Conservation (phyloP, 2,113 vertebrate species). For the Geothlypis trichas region DNA sequence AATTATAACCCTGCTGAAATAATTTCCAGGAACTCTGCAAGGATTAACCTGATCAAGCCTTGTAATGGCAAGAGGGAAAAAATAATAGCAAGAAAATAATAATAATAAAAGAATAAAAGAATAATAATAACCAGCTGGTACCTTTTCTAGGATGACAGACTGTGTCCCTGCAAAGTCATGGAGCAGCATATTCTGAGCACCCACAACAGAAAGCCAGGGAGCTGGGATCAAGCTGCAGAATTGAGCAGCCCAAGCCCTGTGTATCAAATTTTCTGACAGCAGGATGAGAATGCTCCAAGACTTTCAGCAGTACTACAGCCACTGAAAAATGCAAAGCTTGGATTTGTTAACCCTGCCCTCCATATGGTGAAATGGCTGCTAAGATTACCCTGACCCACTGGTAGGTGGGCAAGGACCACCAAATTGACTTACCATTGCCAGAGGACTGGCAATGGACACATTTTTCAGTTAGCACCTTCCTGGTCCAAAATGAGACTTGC, state of each 20-base stretch:
- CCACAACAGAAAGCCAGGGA: neutral
- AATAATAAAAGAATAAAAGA: neutral
- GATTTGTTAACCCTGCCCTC: neutral
- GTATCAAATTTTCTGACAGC: neutral
- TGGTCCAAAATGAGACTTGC: neutral
- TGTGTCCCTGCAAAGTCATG: conserved; percentile 66
- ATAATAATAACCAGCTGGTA: conserved; percentile 60
- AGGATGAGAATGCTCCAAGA: neutral
- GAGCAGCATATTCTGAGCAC: conserved; percentile 46
- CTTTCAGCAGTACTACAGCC: neutral
- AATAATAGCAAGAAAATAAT: conserved; percentile 60
- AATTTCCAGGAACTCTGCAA: neutral
- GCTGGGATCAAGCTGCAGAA: neutral
- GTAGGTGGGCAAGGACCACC: neutral
- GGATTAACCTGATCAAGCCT: neutral
- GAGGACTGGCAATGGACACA: neutral
- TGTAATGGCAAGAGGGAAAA: conserved; percentile 52
- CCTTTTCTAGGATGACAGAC: conserved; percentile 62
- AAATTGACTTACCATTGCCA: neutral
- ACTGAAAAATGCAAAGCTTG: neutral
- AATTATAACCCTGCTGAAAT: neutral
- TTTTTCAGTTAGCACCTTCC: neutral
- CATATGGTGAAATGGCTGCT: neutral
- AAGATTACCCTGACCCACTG: neutral
- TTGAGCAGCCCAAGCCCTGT: neutral